Evolutionary conservation across 2,797 vertebrate species (phyloP), one percentile per base, ranked within the genome.

Genomic region (Lepus oiostolus): DNA sequence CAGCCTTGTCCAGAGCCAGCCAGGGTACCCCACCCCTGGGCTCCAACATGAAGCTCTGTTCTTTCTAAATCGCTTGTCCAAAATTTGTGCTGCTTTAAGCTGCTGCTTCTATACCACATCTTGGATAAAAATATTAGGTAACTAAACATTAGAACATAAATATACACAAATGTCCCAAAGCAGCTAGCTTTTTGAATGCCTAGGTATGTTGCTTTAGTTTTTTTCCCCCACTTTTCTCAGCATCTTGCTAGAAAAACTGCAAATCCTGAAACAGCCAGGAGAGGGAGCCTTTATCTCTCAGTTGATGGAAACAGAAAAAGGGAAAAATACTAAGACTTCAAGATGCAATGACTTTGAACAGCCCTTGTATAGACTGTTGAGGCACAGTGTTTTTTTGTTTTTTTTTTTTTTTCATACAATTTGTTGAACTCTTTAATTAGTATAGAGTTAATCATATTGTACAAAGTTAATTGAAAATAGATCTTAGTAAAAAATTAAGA

Each of bases 261-360:
- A 95, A 89, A 76, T 54, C 50, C 38, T 47, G 42, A 92, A 95
- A 85, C 5, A 88, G 67, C 95, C 97, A 97, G 96, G 88, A 97
- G 97, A 97, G 96, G 96, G 97, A 91, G 97, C 65, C 77, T 91
- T 84, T 68, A 89, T 79, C 90, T 96, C 76, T 93, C 50, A 76
- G 62, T 65, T 68, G 30, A 24, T 76, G 30, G 32, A 85, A 91
- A 74, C 2, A 68, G 65, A 89, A 30, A 88, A 76, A 35, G 26
- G 88, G 93, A 92, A 81, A 70, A 47, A 47, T 1, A 47, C 9
- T 47, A 47, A 47, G 7, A 47, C 42, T 47, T 47, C 42, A 47
- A 47, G 42, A 47, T 47, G 42, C 42, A 47, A 47, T 10, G 42
- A 47, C 42, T 47, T 47, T 47, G 42, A 47, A 47, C 42, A 47